These are phyloP conservation scores for Theretra japonica DNA, from an alignment of 2,888 invertebrate species.

Conservation along the genomic window DNA sequence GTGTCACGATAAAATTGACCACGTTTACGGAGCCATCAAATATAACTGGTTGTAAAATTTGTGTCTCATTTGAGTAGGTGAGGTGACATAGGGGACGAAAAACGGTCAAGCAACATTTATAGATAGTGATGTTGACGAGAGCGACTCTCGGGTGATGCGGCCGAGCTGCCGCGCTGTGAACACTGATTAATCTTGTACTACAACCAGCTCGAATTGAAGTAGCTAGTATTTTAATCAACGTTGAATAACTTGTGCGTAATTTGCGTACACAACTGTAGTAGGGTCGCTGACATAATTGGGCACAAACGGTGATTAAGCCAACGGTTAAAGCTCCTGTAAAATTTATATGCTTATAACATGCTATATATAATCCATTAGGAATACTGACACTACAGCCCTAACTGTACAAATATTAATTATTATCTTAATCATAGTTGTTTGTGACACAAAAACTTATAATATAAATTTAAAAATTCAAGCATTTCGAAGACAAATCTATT, in stretches of 20 bases:
- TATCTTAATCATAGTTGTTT: too few species aligned
- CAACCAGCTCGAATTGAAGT: not conserved
- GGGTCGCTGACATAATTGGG: not conserved
- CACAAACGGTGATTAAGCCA: not conserved
- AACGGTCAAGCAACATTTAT: slow-evolving; percentile 33
- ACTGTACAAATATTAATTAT: too few species aligned
- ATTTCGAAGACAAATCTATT: too few species aligned
- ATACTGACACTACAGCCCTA: too few species aligned
- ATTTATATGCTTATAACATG: too few species aligned
- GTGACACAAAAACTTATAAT: too few species aligned
- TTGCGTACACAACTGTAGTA: not conserved
- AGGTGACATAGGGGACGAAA: slow-evolving; percentile 42
- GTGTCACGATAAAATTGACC: slow-evolving; percentile 57
- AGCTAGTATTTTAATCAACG: not conserved
- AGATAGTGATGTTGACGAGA: slow-evolving; percentile 31
- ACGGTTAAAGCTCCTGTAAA: not conserved
- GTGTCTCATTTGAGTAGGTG: slow-evolving; percentile 44
- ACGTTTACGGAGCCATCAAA: slow-evolving; percentile 57
- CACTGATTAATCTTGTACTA: not conserved
- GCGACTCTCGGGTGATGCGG: slow-evolving; percentile 38
- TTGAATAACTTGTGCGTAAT: not conserved
- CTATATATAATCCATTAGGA: too few species aligned
- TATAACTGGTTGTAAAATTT: slow-evolving; percentile 60
- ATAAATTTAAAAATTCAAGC: too few species aligned
- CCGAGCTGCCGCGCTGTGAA: not conserved